Percentiles rank a stretch among this genome's conserved stretches.
Evolutionary conservation across 2,797 vertebrate genomes (phyloP).

Genomic region (Megalops cyprinoides): DNA sequence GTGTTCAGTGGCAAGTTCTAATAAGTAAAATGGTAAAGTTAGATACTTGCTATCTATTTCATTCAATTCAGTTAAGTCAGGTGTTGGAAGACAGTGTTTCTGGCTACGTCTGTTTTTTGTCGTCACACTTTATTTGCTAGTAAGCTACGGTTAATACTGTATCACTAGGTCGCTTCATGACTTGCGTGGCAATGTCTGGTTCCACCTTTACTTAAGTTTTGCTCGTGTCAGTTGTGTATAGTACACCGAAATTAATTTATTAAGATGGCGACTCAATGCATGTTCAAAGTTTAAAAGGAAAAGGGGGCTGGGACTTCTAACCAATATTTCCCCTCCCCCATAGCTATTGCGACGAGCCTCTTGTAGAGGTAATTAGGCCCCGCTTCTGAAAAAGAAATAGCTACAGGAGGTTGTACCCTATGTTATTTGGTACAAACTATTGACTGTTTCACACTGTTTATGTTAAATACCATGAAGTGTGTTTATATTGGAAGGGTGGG

Average conservation of each 20-base stretch:
- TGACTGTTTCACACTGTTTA: neutral
- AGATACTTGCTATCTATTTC: neutral
- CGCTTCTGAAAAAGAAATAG: neutral
- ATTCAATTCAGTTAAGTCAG: neutral
- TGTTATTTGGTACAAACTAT: too few relatives aligned
- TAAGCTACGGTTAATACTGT: too few relatives aligned
- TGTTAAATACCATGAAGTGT: neutral
- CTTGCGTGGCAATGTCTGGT: neutral
- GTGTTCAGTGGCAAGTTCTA: neutral
- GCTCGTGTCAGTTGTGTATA: conserved; percentile 5
- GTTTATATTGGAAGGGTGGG: neutral
- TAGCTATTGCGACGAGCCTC: conserved; percentile 5
- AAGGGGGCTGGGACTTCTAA: conserved; percentile 64
- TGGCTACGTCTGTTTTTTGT: neutral
- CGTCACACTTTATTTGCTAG: neutral
- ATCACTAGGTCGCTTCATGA: neutral
- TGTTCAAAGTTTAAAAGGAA: conserved; percentile 77
- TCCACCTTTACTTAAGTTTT: neutral
- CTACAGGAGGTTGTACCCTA: too few relatives aligned
- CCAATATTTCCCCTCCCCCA: conserved; percentile 64
- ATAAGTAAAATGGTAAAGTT: too few relatives aligned
- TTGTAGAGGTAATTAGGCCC: neutral
- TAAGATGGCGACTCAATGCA: conserved; percentile 74
- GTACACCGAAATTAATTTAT: conserved; percentile 46
- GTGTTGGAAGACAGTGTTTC: neutral